phyloP scores from a whole-genome alignment of 1,140 invertebrate species.

The Meloidogyne exigua region DNA sequence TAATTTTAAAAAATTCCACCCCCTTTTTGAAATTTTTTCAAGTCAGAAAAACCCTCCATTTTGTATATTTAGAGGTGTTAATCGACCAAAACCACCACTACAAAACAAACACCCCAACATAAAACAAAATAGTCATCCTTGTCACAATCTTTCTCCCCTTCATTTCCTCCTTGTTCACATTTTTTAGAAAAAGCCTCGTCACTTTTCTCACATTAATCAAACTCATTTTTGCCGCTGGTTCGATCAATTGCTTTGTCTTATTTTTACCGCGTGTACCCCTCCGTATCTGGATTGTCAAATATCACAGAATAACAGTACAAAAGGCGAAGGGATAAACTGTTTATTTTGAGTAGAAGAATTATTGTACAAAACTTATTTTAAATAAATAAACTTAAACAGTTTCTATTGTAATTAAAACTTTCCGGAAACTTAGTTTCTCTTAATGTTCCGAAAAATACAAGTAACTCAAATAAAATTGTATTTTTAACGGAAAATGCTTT shows the following conservation, averaged over 20 bases:
- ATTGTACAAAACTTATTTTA: too few species aligned
- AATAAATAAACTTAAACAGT: too few species aligned
- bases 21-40: neutral
- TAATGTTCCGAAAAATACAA: too few species aligned
- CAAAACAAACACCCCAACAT: neutral
- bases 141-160: neutral
- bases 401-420: too few species aligned
- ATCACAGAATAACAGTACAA: neutral
- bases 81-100: neutral
- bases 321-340: neutral
- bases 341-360: too few species aligned
- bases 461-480: too few species aligned
- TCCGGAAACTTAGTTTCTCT: too few species aligned
- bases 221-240: neutral
- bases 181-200: neutral
- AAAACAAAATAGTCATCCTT: neutral
- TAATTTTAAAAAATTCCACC: too few species aligned
- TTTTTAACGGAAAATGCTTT: too few species aligned
- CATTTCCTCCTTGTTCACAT: neutral
- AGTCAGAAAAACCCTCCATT: neutral
- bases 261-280: neutral
- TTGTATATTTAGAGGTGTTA: neutral
- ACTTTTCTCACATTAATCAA: constrained; percentile 19
- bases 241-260: constrained; percentile 6
- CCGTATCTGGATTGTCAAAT: neutral